Conservation (phyloP, 2,113 vertebrate species). For the Junco hyemalis region DNA sequence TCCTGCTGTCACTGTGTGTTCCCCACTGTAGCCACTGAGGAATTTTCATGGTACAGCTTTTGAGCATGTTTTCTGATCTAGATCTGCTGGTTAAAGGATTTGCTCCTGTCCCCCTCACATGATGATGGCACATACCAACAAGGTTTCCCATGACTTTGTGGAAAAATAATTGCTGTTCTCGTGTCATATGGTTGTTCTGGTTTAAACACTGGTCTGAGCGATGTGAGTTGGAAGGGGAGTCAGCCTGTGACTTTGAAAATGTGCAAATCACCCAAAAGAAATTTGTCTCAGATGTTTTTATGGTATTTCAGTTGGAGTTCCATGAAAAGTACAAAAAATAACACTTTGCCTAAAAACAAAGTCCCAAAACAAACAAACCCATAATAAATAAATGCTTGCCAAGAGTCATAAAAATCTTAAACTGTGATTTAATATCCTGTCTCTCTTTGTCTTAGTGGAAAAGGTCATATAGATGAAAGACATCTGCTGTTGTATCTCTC, state of each 20-base stretch:
- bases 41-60: neutral
- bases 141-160: neutral
- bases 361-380: constrained; percentile 44
- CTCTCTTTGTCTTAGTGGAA: constrained; percentile 47
- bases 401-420: constrained; percentile 51
- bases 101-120: neutral
- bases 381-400: constrained; percentile 51
- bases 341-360: constrained; percentile 39
- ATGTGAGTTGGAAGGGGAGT: neutral
- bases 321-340: constrained; percentile 52
- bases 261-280: neutral
- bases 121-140: neutral
- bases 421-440: constrained; percentile 65
- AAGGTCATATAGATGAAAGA: constrained; percentile 61
- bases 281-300: neutral
- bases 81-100: neutral
- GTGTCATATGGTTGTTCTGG: neutral
- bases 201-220: neutral
- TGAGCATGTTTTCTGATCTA: neutral
- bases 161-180: neutral
- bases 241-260: constrained; percentile 3
- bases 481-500: constrained; percentile 40
- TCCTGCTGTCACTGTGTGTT: neutral
- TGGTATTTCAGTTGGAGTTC: constrained; percentile 32
- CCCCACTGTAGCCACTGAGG: neutral